Base-by-base conservation (phyloP, 1,140 invertebrate species). In the Homalodisca vitripennis region DNA sequence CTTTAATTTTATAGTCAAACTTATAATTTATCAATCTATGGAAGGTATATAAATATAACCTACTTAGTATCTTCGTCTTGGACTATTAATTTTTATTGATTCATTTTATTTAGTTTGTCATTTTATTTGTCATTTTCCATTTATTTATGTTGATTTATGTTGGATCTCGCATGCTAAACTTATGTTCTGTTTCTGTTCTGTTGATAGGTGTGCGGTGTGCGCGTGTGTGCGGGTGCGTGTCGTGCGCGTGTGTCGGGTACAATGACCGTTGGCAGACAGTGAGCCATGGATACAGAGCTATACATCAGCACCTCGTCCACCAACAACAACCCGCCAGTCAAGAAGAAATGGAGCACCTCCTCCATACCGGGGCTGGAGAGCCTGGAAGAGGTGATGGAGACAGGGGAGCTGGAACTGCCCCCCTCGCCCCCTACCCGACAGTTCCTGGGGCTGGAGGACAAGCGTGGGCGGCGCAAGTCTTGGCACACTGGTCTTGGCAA, bases 401-500 rank as follows among this genome's bases (percentile, higher is more conserved):
- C 32, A 12, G 41, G 20, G 26, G 55, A 60, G 22, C 55, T 65
- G 26, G 65, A 46, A 1, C 22, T 55, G 10, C 55, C 60, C n/a
- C 0, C 41, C 13, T 6, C 47, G 26, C 31, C 64, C n/a, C 48
- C 72, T 17, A 30, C 34, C 20, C 34, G 29, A 10, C 67, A 66
- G 63, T 2, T 47, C 32, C 55, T 27, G 29, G 55, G 55, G 3
- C 41, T 66, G 63, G 63, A 66, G 32, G 63, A 53, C 17, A 67
- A 67, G 48, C 46, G 83, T 82, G 80, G 73, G 55, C 82, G 76
- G 0, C 72, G 87, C 14, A 89, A 89, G 68, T 91, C 90, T 0
- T 91, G 91, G 83, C 87, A 92, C 75, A 13, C 55, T 3, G 29
- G 14, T 3, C 88, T 89, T 24, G 81, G 83, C 24, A 88, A 88